phyloP scores from a whole-genome alignment of 2,113 vertebrate species.

The Bolborhynchus lineola region DNA sequence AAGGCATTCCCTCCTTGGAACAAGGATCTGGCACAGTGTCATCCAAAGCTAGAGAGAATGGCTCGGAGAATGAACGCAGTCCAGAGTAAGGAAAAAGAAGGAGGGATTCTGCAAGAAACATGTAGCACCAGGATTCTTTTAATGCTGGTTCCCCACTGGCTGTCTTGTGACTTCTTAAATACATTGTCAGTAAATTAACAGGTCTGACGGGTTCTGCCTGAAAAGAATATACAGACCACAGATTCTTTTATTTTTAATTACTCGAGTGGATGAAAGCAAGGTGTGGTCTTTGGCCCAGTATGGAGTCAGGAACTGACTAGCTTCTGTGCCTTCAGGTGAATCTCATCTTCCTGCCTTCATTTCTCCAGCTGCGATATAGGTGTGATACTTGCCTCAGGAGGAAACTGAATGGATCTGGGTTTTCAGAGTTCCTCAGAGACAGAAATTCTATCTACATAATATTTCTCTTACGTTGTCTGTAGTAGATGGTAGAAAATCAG shows the following conservation, averaged over 20 bases:
- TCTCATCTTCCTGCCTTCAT: neutral
- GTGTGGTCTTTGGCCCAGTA: neutral
- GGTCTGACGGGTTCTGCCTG: slow-evolving; percentile 62
- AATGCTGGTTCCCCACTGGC: neutral
- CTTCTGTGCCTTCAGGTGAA: slow-evolving; percentile 27
- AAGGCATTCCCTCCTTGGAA: neutral
- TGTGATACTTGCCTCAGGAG: neutral
- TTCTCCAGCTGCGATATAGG: neutral
- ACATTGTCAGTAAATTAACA: slow-evolving; percentile 7
- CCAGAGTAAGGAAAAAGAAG: neutral
- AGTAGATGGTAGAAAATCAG: neutral
- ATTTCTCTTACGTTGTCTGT: neutral
- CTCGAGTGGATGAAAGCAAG: slow-evolving; percentile 48
- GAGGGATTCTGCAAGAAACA: neutral
- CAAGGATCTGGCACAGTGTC: neutral
- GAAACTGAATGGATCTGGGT: fast-evolving
- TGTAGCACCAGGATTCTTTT: neutral
- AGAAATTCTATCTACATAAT: fast-evolving
- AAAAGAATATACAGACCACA: neutral
- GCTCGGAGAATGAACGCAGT: neutral
- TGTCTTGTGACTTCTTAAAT: slow-evolving; percentile 5
- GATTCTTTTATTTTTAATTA: slow-evolving; percentile 52
- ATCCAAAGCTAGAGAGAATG: neutral
- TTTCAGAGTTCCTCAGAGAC: neutral
- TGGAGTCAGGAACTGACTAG: slow-evolving; percentile 34